Evolutionary conservation across 2,888 invertebrate species (phyloP), one percentile per base, ranked within the genome.

Genomic region (Keiferia lycopersicella): DNA sequence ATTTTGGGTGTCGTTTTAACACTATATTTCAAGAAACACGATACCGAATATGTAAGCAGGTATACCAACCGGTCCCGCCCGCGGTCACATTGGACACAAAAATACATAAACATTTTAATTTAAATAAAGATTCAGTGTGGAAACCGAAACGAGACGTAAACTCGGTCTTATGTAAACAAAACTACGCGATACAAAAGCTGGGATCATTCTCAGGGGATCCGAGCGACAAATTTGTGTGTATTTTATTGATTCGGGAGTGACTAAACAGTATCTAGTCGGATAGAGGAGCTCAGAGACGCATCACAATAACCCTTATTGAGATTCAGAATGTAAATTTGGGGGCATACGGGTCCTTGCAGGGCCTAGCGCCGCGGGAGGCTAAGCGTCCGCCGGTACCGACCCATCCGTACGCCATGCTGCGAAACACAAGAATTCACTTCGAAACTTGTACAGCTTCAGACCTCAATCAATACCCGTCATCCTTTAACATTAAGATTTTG

Each of bases 401-500:
- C 85, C 78, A 81, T 84, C 83, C 80, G 74, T 75, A 76, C 85
- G 73, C 77, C 91, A 91, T 79, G 91, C 91, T 88, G 91, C 76
- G 91, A 82, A 85, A 91, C 91, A 91, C 83, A 87, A 82, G 77
- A 88, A 88, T 82, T 82, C 87, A 86, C 89, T 91, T 88, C 78
- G 73, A 82, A 79, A 77, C 81, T 78, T 83, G 80, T 81, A 76
- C 73, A 74, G 72, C 73, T 78, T 79, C 73, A 77, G 75, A 77
- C 76, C 81, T 77, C 80, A 80, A 89, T 90, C 86, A 87, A 90
- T 88, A 81, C 72, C 77, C 78, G 82, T 86, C 86, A 81, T 72
- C 72, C 70, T 69, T 68, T 71, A 73, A 71, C 70, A 71, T 69
- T 70, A 73, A 71, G 71, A 73, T 75, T 77, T 74, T 74, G 78